phyloP scores from a whole-genome alignment of 2,888 invertebrate genomes.

The Ectemnius lituratus region DNA sequence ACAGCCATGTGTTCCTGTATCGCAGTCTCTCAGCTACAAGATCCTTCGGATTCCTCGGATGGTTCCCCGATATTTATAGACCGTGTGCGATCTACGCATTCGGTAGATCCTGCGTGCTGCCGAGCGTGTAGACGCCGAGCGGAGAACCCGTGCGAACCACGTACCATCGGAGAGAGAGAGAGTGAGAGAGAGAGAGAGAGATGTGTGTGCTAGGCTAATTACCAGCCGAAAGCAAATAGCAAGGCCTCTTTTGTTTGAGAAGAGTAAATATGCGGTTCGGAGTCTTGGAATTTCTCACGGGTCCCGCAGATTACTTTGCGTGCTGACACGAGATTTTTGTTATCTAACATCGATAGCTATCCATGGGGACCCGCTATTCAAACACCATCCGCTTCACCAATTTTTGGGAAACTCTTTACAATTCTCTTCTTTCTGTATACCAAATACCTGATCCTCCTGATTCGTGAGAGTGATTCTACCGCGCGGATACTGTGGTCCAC shows the following conservation, averaged over 20 bases:
- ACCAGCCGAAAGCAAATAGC: neutral
- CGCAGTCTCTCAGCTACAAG: constrained; percentile 10
- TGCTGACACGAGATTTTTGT: neutral
- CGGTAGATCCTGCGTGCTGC: constrained; percentile 1
- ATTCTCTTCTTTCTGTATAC: neutral
- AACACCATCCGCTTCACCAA: constrained; percentile 7
- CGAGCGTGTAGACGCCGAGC: constrained; percentile 15
- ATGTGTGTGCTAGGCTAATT: neutral
- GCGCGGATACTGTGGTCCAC: too few species aligned
- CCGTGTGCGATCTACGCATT: constrained; percentile 14
- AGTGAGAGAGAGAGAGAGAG: neutral
- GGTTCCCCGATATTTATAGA: constrained; percentile 45
- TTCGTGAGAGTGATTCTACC: too few species aligned
- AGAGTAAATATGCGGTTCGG: neutral
- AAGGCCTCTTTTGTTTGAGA: neutral
- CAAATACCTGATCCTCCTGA: too few species aligned
- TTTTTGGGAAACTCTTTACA: constrained; percentile 1
- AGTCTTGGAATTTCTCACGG: neutral
- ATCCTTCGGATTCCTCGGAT: constrained; percentile 44
- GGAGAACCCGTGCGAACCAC: neutral
- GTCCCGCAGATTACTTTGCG: constrained; percentile 11
- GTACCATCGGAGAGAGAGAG: constrained; percentile 6
- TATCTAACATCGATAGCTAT: constrained; percentile 4
- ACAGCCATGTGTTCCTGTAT: neutral
- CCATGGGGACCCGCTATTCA: neutral